Evolutionary conservation across 2,888 invertebrate species (phyloP).

Genomic region (Ceratothoa steindachneri): DNA sequence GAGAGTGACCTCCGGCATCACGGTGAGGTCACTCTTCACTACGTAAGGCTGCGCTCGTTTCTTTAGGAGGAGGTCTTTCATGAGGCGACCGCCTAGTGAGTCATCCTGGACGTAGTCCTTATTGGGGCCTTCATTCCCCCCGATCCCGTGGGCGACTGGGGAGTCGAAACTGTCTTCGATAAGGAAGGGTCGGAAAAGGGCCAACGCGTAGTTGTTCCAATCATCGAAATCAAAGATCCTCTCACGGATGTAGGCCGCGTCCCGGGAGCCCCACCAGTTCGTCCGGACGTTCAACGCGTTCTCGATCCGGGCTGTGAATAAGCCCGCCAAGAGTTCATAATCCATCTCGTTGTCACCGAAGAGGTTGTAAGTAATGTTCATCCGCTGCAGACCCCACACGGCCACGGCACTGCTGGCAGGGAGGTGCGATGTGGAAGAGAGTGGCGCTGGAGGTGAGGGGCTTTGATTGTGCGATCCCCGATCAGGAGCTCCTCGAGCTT

Average conservation of each 20-base stretch:
- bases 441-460: too few relatives aligned
- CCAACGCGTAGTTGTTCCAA: constrained; percentile 97
- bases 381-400: constrained; percentile 90
- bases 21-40: constrained; percentile 83
- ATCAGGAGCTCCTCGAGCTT: not conserved
- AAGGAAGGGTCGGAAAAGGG: constrained; percentile 81
- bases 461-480: too few relatives aligned
- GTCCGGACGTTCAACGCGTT: constrained; percentile 81
- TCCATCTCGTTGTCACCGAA: constrained; percentile 72
- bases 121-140: constrained; percentile 55
- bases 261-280: constrained; percentile 93
- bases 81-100: constrained; percentile 72
- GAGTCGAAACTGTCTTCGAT: constrained; percentile 56
- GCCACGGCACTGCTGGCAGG: constrained; percentile 79
- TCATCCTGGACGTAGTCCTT: constrained; percentile 60
- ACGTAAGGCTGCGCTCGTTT: constrained; percentile 67
- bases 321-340: constrained; percentile 86
- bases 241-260: constrained; percentile 68
- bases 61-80: constrained; percentile 63
- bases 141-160: constrained; percentile 62
- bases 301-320: constrained; percentile 75
- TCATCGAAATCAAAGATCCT: constrained; percentile 97
- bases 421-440: too few relatives aligned
- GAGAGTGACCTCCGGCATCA: constrained; percentile 88
- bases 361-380: constrained; percentile 81